Evolutionary conservation across 2,113 vertebrate genomes (phyloP), one percentile per base, ranked within the genome.

Genomic region (Passer domesticus): DNA sequence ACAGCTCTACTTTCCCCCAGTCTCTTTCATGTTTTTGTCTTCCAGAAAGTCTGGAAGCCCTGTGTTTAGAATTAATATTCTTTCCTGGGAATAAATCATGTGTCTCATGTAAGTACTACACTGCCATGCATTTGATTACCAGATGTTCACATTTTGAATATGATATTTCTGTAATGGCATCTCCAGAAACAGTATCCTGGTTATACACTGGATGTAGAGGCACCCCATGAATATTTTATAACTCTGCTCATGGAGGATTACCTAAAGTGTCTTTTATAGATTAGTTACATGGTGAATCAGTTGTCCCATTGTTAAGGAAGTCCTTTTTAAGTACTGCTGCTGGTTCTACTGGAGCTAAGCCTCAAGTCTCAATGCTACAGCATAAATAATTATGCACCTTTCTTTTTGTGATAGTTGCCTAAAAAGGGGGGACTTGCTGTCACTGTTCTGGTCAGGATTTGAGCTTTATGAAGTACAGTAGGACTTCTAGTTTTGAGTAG

Each of bases 61-160:
- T 90, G 81, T 95, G 72, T 92, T 94, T 90, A 76, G 94, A 96
- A 96, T 97, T 96, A 95, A 96, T 94, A 83, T 78, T 44, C 77
- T 90, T 97, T 77, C 86, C 73, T 83, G 94, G 96, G 95, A 97
- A 96, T 97, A 96, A 94, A 89, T 95, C 59, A 55, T 89, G 84
- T 87, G 95, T 95, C 80, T 95, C 41, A 67, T 91, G 62, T 95
- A 95, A 97, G 92, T 93, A 90, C 70, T 90, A 74, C 68, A 81
- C 76, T 86, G 60, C 56, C 77, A 83, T 96, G 94, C 84, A 77
- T 92, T 83, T 95, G 95, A 95, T 97, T 96, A 96, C 90, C 89
- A 94, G 92, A 96, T 93, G 89, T 88, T 95, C 87, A n/a, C 81
- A 84, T 94, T 96, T 78, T 94, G 80, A 96, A 95, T 96, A 93